Evolutionary conservation across 1,140 invertebrate species (phyloP).

Genomic region (Zophobas atratus): DNA sequence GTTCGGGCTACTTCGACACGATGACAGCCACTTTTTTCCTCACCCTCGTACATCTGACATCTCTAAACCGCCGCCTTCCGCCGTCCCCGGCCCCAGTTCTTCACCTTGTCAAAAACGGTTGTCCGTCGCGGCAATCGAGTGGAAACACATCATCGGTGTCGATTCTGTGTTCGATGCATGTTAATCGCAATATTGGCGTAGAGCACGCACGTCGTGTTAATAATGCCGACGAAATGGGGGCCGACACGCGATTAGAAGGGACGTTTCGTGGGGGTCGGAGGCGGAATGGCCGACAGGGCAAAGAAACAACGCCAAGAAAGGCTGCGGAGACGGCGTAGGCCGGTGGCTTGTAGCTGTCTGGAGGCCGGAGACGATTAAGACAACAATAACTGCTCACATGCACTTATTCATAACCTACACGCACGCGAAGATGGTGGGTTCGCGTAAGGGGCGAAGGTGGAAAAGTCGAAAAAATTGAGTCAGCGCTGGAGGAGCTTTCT

Average conservation of each 20-base stretch:
- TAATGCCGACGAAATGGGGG: conserved; percentile 20
- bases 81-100: not conserved
- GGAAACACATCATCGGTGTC: conserved; percentile 36
- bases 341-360: conserved; percentile 42
- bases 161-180: conserved; percentile 38
- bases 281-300: not conserved
- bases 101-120: conserved; percentile 6
- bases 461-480: too few relatives aligned
- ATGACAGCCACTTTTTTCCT: too few relatives aligned
- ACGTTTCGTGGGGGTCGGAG: conserved; percentile 10
- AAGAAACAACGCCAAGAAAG: conserved; percentile 12
- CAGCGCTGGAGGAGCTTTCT: too few relatives aligned
- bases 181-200: conserved; percentile 44
- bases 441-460: too few relatives aligned
- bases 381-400: conserved; percentile 45
- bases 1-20: too few relatives aligned
- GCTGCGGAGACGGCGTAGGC: conserved; percentile 40
- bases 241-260: conserved; percentile 30
- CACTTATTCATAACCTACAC: conserved; percentile 36
- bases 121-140: conserved; percentile 8
- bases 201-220: conserved; percentile 26
- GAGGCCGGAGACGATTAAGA: conserved; percentile 43
- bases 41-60: too few relatives aligned
- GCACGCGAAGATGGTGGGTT: not conserved
- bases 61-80: too few relatives aligned